Evolutionary conservation across 2,797 vertebrate genomes (phyloP).

Genomic region (Xenopus petersii): DNA sequence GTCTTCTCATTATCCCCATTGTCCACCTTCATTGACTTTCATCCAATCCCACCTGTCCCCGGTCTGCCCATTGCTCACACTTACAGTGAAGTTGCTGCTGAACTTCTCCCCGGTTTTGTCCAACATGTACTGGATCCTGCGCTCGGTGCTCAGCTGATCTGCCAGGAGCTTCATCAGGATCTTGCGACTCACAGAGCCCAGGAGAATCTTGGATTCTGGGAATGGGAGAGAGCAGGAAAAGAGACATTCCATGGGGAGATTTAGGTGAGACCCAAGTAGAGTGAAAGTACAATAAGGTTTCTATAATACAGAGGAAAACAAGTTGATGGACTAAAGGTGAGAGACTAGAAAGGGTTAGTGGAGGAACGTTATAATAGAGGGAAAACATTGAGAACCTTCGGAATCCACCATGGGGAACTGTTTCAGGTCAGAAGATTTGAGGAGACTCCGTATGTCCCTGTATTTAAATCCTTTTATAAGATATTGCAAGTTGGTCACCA

Average conservation of each 20-base stretch:
- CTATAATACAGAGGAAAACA: too few species aligned
- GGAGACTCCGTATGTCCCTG: slow-evolving; percentile 39
- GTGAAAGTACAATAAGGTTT: not conserved
- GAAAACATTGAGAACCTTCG: slow-evolving; percentile 14
- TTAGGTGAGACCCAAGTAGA: not conserved
- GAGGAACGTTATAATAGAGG: not conserved
- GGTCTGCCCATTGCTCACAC: not conserved
- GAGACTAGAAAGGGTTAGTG: too few species aligned
- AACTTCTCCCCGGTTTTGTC: fast-evolving
- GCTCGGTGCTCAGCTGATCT: slow-evolving; percentile 34
- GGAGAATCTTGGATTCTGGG: slow-evolving; percentile 39
- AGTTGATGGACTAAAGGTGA: too few species aligned
- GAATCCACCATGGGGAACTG: slow-evolving; percentile 44
- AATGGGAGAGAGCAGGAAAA: not conserved
- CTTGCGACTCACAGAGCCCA: slow-evolving; percentile 44
- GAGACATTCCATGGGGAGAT: too few species aligned
- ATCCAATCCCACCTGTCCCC: not conserved
- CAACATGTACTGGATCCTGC: slow-evolving; percentile 33
- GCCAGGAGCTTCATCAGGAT: slow-evolving; percentile 30
- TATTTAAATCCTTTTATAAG: slow-evolving; percentile 42
- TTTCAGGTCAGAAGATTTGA: slow-evolving; percentile 17
- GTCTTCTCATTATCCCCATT: too few species aligned
- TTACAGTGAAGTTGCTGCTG: slow-evolving; percentile 6
- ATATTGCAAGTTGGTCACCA: slow-evolving; percentile 44
- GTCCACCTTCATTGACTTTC: not conserved